Evolutionary conservation across 2,113 vertebrate genomes (phyloP).

Genomic region (Salminus brasiliensis): DNA sequence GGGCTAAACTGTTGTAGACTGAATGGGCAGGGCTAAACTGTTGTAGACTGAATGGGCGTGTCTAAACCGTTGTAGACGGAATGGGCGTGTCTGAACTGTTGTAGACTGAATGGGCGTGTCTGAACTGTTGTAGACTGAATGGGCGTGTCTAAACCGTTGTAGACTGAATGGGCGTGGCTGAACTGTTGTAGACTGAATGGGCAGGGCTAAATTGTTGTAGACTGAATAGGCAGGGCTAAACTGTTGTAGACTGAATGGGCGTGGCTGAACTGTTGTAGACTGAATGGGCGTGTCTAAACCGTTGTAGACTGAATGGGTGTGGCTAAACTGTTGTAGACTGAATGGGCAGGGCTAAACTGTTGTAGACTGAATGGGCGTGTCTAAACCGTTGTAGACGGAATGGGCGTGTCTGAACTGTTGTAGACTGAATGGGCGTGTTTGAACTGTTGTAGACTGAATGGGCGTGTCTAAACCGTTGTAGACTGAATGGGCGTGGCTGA

Average conservation of each 20-base stretch:
- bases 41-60: too few species aligned
- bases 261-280: conserved; percentile 63
- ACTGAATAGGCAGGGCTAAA: too few species aligned
- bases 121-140: too few species aligned
- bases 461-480: too few species aligned
- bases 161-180: neutral
- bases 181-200: neutral
- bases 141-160: neutral
- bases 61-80: too few species aligned
- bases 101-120: too few species aligned
- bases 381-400: conserved; percentile 30
- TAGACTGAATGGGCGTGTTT: too few species aligned
- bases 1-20: neutral
- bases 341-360: neutral
- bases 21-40: too few species aligned
- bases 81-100: neutral
- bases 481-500: neutral
- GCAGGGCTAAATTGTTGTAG: too few species aligned
- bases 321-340: neutral
- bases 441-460: too few species aligned
- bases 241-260: too few species aligned
- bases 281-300: conserved; percentile 78
- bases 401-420: neutral
- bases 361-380: conserved; percentile 83
- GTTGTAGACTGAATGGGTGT: too few species aligned